Percentiles rank a stretch among this genome's conserved stretches.
Evolutionary conservation across 2,888 invertebrate genomes (phyloP).

Genomic region (Meloe dianella): DNA sequence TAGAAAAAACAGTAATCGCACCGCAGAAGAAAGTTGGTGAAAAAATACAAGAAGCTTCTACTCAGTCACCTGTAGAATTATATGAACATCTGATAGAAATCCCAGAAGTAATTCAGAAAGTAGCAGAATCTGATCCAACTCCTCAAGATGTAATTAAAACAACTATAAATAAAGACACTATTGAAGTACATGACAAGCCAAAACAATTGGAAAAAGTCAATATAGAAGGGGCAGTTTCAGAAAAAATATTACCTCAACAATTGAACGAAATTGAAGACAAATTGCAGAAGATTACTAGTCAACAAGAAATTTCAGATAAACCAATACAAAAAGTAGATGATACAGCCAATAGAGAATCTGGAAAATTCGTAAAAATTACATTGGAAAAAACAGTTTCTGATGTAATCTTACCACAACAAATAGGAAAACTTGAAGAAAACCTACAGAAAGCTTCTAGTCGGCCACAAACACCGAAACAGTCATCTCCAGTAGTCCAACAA

Average conservation of each 20-base stretch:
- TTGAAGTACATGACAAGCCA: not conserved
- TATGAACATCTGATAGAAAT: too few species aligned
- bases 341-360: conserved; percentile 17
- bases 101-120: too few species aligned
- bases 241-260: not conserved
- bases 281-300: not conserved
- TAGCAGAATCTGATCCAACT: too few species aligned
- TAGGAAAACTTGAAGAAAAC: conserved; percentile 12
- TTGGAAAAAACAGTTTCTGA: conserved; percentile 8
- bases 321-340: conserved; percentile 10
- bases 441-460: not conserved
- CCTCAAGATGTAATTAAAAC: too few species aligned
- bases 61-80: too few species aligned
- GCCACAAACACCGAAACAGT: conserved; percentile 25
- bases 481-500: conserved; percentile 54
- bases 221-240: not conserved
- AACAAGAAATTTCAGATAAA: not conserved
- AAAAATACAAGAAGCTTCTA: too few species aligned
- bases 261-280: conserved; percentile 10
- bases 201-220: not conserved
- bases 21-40: too few species aligned
- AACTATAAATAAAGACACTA: not conserved
- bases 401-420: not conserved
- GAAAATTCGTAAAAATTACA: conserved; percentile 2
- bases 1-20: too few species aligned